These are phyloP conservation scores for Dichetophora obliterata DNA, from an alignment of 2,888 invertebrate genomes.

Conservation along the genomic window DNA sequence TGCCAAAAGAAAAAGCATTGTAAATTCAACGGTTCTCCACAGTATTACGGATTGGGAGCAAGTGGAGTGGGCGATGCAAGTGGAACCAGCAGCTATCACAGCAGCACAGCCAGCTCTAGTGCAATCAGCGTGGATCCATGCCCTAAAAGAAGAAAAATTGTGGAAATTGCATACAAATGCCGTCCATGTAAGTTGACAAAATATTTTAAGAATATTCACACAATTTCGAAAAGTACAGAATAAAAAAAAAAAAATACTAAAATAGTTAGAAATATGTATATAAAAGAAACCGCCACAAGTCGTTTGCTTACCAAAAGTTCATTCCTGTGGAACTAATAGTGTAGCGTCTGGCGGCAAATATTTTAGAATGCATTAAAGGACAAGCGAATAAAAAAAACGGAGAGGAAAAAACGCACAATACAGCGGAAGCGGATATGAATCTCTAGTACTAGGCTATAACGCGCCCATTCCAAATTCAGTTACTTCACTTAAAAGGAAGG, in stretches of 20 bases:
- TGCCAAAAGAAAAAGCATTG: constrained; percentile 95
- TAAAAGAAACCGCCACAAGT: too few species aligned
- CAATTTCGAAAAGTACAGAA: background rate
- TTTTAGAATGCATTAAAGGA: background rate
- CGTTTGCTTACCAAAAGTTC: constrained; percentile 53
- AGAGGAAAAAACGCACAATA: background rate
- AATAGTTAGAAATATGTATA: background rate
- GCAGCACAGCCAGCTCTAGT: constrained; percentile 64
- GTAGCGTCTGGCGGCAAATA: constrained; percentile 27
- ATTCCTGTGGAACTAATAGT: constrained; percentile 52
- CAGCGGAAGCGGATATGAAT: constrained; percentile 37
- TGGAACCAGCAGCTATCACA: constrained; percentile 66
- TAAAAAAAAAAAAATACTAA: background rate
- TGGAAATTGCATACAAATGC: constrained; percentile 96
- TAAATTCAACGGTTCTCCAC: constrained; percentile 88
- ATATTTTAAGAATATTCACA: background rate
- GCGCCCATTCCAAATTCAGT: background rate
- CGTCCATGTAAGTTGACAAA: constrained; percentile 87
- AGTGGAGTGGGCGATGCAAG: constrained; percentile 67
- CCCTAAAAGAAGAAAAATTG: constrained; percentile 90
- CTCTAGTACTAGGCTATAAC: background rate
- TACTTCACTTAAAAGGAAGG: background rate
- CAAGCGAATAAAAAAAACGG: background rate
- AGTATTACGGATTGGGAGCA: constrained; percentile 82
- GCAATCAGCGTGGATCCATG: constrained; percentile 79